phyloP scores from a whole-genome alignment of 2,113 vertebrate species.

The Pungitius pungitius region DNA sequence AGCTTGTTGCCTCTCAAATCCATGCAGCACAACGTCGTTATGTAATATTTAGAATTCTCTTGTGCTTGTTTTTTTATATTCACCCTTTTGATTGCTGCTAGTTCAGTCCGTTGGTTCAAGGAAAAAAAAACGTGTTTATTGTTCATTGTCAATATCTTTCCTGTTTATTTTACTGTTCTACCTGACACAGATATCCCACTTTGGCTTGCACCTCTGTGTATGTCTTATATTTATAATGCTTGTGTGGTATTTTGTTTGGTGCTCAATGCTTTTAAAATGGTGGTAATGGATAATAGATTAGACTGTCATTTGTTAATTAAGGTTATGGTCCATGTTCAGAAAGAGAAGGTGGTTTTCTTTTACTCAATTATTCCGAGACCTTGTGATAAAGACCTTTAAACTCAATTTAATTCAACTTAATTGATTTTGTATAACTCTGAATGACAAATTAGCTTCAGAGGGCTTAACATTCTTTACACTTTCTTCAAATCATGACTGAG shows the following conservation, averaged over 20 bases:
- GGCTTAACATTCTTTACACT: too few species aligned
- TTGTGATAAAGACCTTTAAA: slow-evolving; percentile 1
- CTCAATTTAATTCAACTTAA: too few species aligned
- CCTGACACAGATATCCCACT: not conserved
- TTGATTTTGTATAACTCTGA: too few species aligned
- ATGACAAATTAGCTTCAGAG: too few species aligned
- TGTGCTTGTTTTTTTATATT: not conserved
- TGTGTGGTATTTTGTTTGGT: not conserved
- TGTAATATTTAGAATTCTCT: slow-evolving; percentile 38
- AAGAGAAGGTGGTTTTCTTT: not conserved
- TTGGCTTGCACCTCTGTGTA: not conserved
- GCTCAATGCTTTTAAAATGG: not conserved
- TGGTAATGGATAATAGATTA: not conserved
- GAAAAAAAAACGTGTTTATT: not conserved
- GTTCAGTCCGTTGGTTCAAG: not conserved
- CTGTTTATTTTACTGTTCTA: not conserved
- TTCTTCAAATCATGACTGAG: too few species aligned
- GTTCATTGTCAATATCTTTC: not conserved
- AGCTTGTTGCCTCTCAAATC: slow-evolving; percentile 24
- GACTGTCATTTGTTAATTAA: not conserved
- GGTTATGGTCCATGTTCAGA: not conserved
- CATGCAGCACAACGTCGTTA: not conserved
- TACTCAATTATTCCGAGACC: not conserved
- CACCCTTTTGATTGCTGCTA: not conserved
- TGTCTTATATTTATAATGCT: not conserved